Evolutionary conservation across 37 sponge, comb jelly and placozoan species (phyloP).

Genomic region (Chondrosia reniformis): DNA sequence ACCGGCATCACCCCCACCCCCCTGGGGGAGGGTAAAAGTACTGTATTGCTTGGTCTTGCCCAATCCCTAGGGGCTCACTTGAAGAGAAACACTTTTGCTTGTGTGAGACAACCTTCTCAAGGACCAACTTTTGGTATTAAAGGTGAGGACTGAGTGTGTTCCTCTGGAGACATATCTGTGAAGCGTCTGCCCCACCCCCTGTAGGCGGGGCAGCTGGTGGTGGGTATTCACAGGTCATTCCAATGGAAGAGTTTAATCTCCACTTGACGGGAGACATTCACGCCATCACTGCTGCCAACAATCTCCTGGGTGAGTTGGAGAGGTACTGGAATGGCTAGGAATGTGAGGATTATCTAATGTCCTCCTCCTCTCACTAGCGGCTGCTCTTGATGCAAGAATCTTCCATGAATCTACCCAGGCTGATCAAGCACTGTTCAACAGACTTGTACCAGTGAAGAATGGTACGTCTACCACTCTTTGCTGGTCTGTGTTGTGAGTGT

Average conservation of each 20-base stretch:
- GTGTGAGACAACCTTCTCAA: constrained; percentile 96
- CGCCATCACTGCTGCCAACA: constrained; percentile 97
- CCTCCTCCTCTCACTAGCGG: no score
- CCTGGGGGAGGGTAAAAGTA: constrained; percentile 93
- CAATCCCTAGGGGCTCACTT: constrained; percentile 87
- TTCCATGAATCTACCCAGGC: constrained; percentile 96
- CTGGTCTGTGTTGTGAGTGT: no score
- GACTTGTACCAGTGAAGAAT: constrained; percentile 66
- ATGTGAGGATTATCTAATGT: no score
- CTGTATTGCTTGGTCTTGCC: constrained; percentile 90
- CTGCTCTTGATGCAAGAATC: constrained; percentile 92
- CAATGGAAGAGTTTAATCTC: constrained; percentile 99
- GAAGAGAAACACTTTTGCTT: constrained; percentile 82
- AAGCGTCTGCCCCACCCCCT: neutral
- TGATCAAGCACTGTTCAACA: constrained; percentile 67
- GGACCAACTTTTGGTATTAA: constrained; percentile 99
- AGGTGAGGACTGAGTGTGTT: constrained; percentile 46
- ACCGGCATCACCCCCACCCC: constrained; percentile 97
- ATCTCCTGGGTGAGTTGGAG: constrained; percentile 85
- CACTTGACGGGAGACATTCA: constrained; percentile 99
- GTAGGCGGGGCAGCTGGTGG: constrained; percentile 98
- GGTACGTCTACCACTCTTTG: no score
- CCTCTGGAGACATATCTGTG: no score
- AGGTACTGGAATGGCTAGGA: no score
- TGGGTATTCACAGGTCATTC: constrained; percentile 98